Evolutionary conservation across 2,113 vertebrate genomes (phyloP).

Genomic region (Colinus virginianus): DNA sequence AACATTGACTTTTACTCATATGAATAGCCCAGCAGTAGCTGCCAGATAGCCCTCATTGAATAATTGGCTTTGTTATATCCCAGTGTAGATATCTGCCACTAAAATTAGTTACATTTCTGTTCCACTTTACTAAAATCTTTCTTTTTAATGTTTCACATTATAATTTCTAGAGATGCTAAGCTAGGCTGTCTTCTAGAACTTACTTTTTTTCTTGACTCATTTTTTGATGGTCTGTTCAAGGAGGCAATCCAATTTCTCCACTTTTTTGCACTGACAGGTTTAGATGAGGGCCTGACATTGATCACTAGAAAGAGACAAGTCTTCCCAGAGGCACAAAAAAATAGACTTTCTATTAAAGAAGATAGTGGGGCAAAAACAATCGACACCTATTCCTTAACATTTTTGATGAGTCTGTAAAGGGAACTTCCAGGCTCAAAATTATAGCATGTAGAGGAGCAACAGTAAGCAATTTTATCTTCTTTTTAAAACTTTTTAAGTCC

Average conservation of each 20-base stretch:
- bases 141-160: background rate
- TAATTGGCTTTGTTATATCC: background rate
- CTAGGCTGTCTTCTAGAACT: background rate
- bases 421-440: background rate
- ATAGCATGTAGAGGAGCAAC: background rate
- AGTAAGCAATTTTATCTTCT: background rate
- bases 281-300: conserved; percentile 34
- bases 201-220: background rate
- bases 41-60: background rate
- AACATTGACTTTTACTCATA: background rate
- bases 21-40: background rate
- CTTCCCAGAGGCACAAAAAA: conserved; percentile 42
- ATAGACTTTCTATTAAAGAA: conserved; percentile 37
- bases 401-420: conserved; percentile 4
- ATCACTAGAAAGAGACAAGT: conserved; percentile 38
- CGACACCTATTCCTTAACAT: conserved; percentile 3
- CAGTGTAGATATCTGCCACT: background rate
- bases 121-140: background rate
- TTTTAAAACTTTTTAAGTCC: background rate
- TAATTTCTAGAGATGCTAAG: background rate
- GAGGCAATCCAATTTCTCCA: background rate
- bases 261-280: conserved; percentile 42
- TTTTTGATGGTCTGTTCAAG: background rate
- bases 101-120: background rate
- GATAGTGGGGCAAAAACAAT: conserved; percentile 32